Evolutionary conservation across 2,113 vertebrate genomes (phyloP).

Genomic region (Laterallus jamaicensis): DNA sequence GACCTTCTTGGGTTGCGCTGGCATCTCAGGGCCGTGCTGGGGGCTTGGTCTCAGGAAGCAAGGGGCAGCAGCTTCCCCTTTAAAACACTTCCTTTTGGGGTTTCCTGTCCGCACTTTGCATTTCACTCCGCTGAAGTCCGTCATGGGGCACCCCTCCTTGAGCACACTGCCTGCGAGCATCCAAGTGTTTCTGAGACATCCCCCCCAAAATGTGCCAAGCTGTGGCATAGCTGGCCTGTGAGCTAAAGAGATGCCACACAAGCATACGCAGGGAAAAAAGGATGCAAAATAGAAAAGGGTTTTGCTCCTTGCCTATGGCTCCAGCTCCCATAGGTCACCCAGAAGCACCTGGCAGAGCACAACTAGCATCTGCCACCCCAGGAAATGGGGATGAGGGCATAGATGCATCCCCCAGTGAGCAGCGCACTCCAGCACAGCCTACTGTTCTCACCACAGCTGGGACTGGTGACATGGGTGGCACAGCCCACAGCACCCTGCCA

Average conservation of each 20-base stretch:
- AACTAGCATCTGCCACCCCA: neutral
- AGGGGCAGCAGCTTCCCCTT: neutral
- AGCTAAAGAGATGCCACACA: neutral
- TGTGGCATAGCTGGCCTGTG: neutral
- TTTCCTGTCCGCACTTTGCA: neutral
- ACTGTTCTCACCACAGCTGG: neutral
- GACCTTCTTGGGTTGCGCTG: neutral
- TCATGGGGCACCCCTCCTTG: accelerated
- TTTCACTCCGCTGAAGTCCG: neutral
- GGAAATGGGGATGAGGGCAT: neutral
- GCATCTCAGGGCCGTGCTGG: neutral
- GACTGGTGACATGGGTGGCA: neutral
- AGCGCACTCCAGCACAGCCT: neutral
- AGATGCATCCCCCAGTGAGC: accelerated
- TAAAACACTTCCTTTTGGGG: neutral
- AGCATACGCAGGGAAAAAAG: neutral
- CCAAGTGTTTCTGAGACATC: neutral
- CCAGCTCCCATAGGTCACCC: accelerated
- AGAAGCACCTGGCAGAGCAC: neutral
- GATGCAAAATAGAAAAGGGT: neutral
- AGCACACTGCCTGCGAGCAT: neutral
- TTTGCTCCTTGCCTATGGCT: accelerated
- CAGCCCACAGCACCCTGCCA: neutral
- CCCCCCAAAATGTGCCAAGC: neutral
- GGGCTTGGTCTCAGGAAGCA: neutral